Evolutionary conservation across 2,888 invertebrate genomes (phyloP).

Genomic region (Coelopa pilipes): DNA sequence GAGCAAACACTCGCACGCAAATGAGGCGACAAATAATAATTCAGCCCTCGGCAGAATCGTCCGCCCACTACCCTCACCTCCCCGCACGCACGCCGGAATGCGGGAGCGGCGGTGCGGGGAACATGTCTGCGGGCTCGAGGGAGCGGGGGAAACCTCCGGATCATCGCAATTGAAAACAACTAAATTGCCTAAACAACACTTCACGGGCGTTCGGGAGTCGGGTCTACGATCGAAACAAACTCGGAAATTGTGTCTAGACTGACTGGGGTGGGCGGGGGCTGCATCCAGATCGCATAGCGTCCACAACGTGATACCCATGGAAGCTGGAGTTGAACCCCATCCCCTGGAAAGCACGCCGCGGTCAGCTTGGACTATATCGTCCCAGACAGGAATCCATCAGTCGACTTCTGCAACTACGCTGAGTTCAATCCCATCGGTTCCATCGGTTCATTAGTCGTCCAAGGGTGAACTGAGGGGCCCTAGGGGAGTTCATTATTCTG

Average conservation of each 20-base stretch:
- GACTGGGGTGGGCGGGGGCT: neutral
- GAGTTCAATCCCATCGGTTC: neutral
- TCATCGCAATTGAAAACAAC: constrained; percentile 21
- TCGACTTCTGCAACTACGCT: neutral
- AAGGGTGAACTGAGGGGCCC: too few relatives aligned
- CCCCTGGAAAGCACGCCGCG: neutral
- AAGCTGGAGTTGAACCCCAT: neutral
- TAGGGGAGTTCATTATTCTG: too few relatives aligned
- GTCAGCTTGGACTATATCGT: too few relatives aligned
- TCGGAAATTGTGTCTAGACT: neutral
- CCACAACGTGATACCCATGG: neutral
- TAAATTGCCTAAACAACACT: constrained; percentile 24
- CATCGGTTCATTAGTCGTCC: neutral
- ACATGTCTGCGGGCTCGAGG: neutral
- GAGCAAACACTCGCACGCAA: constrained; percentile 19
- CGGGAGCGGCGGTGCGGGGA: neutral
- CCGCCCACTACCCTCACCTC: too few relatives aligned
- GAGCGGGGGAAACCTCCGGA: neutral
- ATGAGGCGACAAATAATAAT: constrained; percentile 30
- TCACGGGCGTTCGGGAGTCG: neutral
- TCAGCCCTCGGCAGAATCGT: constrained; percentile 2
- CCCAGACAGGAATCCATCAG: too few relatives aligned
- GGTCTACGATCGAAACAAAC: neutral
- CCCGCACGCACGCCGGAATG: neutral
- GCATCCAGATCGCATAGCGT: too few relatives aligned